phyloP scores from a whole-genome alignment of 2,113 vertebrate species.

The Sylvia atricapilla region DNA sequence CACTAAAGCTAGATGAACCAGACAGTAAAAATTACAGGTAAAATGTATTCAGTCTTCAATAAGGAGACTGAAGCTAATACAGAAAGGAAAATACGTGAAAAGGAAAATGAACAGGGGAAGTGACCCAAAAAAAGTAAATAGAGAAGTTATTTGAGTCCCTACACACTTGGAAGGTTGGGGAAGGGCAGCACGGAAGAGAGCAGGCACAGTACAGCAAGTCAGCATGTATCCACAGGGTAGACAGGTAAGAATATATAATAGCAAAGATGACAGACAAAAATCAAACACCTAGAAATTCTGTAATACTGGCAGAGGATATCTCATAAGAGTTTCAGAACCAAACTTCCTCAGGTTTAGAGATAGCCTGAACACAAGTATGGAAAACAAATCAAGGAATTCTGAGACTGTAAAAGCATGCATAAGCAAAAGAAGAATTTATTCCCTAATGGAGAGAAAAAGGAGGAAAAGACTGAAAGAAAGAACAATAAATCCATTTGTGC shows the following conservation, averaged over 20 bases:
- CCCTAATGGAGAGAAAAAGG: background rate
- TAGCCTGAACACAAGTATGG: background rate
- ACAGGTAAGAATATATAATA: background rate
- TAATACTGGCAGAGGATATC: background rate
- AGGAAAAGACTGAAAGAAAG: background rate
- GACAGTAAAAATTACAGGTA: background rate
- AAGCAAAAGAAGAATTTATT: background rate
- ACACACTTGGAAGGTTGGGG: background rate
- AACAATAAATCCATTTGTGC: background rate
- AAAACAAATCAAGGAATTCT: background rate
- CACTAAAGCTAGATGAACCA: background rate
- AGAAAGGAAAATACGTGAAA: background rate
- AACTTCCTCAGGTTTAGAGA: background rate
- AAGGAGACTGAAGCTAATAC: background rate
- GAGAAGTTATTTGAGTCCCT: background rate
- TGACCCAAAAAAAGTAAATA: background rate
- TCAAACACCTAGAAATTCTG: background rate
- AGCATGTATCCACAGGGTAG: background rate
- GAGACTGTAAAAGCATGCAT: background rate
- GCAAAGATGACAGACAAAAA: background rate
- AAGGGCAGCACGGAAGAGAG: background rate
- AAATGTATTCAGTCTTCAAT: background rate
- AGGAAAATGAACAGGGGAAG: background rate
- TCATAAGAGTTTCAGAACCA: background rate
- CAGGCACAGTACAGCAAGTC: background rate